Base-by-base conservation (phyloP, 1,140 invertebrate genomes). In the Orius insidiosus region DNA sequence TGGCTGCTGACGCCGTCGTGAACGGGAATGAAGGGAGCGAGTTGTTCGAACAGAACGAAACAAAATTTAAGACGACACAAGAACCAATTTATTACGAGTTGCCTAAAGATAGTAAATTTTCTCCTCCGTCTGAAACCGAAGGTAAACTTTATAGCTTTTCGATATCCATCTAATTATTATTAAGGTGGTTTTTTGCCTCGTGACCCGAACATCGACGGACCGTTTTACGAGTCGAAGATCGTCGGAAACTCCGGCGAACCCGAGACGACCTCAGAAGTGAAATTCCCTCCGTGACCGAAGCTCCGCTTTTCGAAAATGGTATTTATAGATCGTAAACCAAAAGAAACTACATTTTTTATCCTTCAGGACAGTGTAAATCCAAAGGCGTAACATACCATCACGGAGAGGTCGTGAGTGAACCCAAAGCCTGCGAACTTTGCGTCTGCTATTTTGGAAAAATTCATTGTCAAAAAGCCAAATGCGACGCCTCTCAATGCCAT, bases 1-100 rank as follows among this genome's bases (percentile, higher is more conserved):
- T 83, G 46, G 78, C 79, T 24, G 78, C 78, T 24, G 81, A 84
- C 58, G 80, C 81, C 14, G 67, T 85, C 24, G 57, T 66, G 39
- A 54, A 59, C 19, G 52, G 54, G 7, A 35, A 44, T 7, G 47
- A 51, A 19, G 41, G 30, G 10, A 24, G 24, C 9, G 14, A 35
- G 8, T 30, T 43, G 5, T 18, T 30, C 16, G 41, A 30, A 36
- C 44, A 31, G 9, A 35, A 14, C 14, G 24, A 49, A 30, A 42
- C 37, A 16, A 10, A 16, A 34, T 15, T 8, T 13, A 39, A 30
- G 15, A 13, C 58, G 14, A 63, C 59, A 18, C 63, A 64, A 46
- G 56, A 54, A 36, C 56, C 57, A 34, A 52, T 58, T 49, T 67
- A 63, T 54, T 66, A 63, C 50, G 60, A 67, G 54, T 58, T 50